Percentiles rank a stretch among this genome's conserved stretches.
phyloP scores from a whole-genome alignment of 2,797 vertebrate species.

The Echeneis naucrates region DNA sequence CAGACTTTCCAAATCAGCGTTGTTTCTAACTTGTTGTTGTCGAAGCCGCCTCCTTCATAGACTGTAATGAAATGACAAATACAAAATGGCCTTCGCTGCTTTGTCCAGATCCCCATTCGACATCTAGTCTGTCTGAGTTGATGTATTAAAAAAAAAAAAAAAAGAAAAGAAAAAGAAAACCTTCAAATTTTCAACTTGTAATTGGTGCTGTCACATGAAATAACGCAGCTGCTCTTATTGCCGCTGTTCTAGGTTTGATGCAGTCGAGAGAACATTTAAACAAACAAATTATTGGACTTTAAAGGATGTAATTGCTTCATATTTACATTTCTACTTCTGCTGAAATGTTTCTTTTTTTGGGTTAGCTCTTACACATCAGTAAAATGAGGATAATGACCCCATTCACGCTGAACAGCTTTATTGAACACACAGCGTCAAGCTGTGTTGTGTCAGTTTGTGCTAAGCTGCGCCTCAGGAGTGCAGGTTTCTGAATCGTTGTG shows the following conservation, averaged over 20 bases:
- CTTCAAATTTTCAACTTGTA: not conserved
- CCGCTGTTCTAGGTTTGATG: not conserved
- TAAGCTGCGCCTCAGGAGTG: conserved; percentile 6
- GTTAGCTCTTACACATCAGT: not conserved
- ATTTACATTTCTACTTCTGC: not conserved
- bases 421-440: conserved; percentile 9
- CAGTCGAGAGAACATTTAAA: not conserved
- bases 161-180: no score
- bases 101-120: not conserved
- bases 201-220: not conserved
- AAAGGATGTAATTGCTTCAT: not conserved
- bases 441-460: conserved; percentile 14
- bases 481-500: not conserved
- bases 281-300: not conserved
- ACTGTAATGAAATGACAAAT: not conserved
- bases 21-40: no score
- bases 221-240: not conserved
- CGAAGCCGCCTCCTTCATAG: no score
- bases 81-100: not conserved
- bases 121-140: not conserved
- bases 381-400: conserved; percentile 16
- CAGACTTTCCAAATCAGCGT: no score
- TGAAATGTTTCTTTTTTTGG: not conserved
- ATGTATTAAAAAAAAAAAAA: no score
- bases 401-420: conserved; percentile 8